phyloP scores from a whole-genome alignment of 2,888 invertebrate species.

The Latrodectus hesperus region DNA sequence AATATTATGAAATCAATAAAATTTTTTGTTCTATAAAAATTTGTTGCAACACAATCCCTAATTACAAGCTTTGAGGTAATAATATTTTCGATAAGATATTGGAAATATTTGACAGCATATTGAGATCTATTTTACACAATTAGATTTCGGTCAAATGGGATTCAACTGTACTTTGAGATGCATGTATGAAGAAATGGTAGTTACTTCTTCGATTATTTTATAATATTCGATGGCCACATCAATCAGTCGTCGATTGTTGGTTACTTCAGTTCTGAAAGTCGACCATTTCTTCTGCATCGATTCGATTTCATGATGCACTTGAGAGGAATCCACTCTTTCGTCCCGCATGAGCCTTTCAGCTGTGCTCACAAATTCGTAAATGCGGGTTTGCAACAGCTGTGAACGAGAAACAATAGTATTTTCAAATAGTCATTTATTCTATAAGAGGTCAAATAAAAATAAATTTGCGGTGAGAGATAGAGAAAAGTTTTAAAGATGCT shows the following conservation, averaged over 20 bases:
- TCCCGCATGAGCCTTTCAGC: conserved; percentile 79
- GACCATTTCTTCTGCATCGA: conserved; percentile 82
- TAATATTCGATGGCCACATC: conserved; percentile 84
- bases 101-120: no score
- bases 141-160: no score
- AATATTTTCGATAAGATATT: no score
- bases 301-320: conserved; percentile 81
- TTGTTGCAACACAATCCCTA: no score
- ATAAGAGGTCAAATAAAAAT: not conserved
- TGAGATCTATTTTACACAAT: no score
- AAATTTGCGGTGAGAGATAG: not conserved
- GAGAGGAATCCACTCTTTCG: conserved; percentile 77
- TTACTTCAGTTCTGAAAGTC: conserved; percentile 81
- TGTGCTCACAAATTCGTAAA: conserved; percentile 82
- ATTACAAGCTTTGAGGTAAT: no score
- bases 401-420: not conserved
- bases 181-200: not conserved
- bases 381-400: conserved; percentile 82
- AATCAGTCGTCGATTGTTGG: conserved; percentile 81
- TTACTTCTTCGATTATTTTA: conserved; percentile 83
- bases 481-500: not conserved
- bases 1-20: no score
- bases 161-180: no score
- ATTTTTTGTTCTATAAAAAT: no score
- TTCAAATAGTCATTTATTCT: not conserved